phyloP scores from a whole-genome alignment of 2,888 invertebrate species.

The Amphipyra tragopoginis region DNA sequence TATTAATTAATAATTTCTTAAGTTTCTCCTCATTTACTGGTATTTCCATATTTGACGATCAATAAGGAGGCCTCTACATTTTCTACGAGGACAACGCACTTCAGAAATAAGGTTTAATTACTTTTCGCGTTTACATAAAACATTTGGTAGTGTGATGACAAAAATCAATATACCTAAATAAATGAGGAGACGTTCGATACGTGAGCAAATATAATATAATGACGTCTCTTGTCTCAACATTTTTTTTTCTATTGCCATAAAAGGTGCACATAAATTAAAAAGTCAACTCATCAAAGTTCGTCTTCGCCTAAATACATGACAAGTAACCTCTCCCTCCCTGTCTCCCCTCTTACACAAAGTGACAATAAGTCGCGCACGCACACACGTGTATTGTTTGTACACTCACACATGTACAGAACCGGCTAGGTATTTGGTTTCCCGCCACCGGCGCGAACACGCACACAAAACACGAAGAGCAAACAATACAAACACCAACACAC shows the following conservation, averaged over 20 bases:
- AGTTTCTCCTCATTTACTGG: constrained; percentile 7
- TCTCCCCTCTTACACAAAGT: constrained; percentile 86
- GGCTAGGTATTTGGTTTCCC: constrained; percentile 89
- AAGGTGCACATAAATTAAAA: constrained; percentile 84
- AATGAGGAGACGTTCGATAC: constrained; percentile 69
- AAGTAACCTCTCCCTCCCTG: constrained; percentile 86
- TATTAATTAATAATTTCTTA: neutral
- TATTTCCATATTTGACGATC: constrained; percentile 33
- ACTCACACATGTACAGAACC: constrained; percentile 81
- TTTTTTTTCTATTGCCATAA: constrained; percentile 69
- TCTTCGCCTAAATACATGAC: constrained; percentile 89
- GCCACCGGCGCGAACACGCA: constrained; percentile 88
- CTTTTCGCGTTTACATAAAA: constrained; percentile 75
- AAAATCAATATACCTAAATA: constrained; percentile 82
- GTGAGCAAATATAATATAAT: constrained; percentile 73
- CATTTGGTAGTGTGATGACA: constrained; percentile 77
- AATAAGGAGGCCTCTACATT: constrained; percentile 24
- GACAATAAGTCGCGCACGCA: constrained; percentile 87
- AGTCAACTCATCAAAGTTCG: constrained; percentile 86
- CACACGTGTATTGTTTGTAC: constrained; percentile 81
- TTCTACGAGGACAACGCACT: constrained; percentile 58
- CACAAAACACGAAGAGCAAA: constrained; percentile 88
- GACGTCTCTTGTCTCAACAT: constrained; percentile 60
- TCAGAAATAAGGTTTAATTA: constrained; percentile 57
- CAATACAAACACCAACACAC: constrained; percentile 89